Evolutionary conservation across 2,113 vertebrate genomes (phyloP).

Genomic region (human (Homo sapiens)): DNA sequence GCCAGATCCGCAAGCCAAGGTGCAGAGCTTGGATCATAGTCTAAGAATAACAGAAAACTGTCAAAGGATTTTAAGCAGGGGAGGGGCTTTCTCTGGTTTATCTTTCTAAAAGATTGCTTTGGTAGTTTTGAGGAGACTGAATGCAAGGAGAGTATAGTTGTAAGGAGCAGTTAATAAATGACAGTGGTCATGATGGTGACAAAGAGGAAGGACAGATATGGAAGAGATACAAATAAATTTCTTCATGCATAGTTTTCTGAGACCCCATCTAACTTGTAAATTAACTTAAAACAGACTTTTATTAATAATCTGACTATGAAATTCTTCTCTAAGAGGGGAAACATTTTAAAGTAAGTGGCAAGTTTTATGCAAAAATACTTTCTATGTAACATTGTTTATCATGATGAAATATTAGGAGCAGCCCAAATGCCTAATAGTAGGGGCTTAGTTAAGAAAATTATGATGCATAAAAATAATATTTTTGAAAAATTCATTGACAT

Average conservation of each 20-base stretch:
- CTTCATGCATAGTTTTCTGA: background rate
- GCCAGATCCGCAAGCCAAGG: accelerated
- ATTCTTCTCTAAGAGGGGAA: background rate
- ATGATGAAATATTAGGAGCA: background rate
- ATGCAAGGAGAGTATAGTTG: background rate
- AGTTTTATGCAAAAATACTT: background rate
- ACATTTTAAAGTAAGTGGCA: background rate
- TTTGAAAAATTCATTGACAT: background rate
- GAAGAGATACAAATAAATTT: background rate
- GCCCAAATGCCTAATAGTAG: background rate
- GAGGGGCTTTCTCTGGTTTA: background rate
- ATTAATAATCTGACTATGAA: slow-evolving; percentile 4
- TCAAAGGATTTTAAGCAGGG: background rate
- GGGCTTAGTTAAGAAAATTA: background rate
- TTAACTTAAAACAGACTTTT: background rate
- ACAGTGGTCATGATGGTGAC: background rate
- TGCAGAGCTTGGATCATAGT: background rate
- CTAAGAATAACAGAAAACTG: background rate
- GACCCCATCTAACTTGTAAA: background rate
- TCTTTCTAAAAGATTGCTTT: background rate
- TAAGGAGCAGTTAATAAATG: background rate
- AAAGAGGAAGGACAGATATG: background rate
- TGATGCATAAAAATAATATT: background rate
- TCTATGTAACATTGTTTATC: background rate
- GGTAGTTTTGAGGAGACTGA: background rate